phyloP scores from a whole-genome alignment of 2,797 vertebrate species.

The Chelmon rostratus region DNA sequence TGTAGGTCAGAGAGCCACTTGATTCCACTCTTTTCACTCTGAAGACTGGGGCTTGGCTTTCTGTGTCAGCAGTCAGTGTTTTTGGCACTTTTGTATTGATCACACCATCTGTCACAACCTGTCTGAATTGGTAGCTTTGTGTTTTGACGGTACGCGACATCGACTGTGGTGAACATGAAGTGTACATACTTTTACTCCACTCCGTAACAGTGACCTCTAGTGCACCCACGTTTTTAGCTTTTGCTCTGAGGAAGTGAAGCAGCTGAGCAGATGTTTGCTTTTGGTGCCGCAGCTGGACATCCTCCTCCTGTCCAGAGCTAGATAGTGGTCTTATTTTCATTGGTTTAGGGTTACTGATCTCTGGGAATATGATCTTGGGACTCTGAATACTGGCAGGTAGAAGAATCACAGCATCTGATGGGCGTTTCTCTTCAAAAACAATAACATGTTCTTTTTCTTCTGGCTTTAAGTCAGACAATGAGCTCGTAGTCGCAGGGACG shows the following conservation, averaged over 20 bases:
- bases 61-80: constrained; percentile 25
- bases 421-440: constrained; percentile 44
- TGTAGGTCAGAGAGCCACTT: constrained; percentile 68
- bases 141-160: constrained; percentile 30
- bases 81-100: background rate
- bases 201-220: constrained; percentile 47
- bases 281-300: constrained; percentile 75
- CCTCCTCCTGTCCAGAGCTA: constrained; percentile 46
- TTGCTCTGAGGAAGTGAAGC: constrained; percentile 76
- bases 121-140: constrained; percentile 35
- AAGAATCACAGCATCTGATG: constrained; percentile 22
- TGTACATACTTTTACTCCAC: constrained; percentile 7
- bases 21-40: constrained; percentile 68
- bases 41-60: constrained; percentile 69
- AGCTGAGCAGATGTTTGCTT: constrained; percentile 85
- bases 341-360: constrained; percentile 37
- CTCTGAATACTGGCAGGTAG: constrained; percentile 36
- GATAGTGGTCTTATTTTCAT: constrained; percentile 32
- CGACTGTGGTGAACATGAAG: constrained; percentile 1
- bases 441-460: constrained; percentile 40
- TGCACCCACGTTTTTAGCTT: constrained; percentile 53
- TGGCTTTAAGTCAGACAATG: constrained; percentile 14
- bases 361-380: constrained; percentile 27
- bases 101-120: constrained; percentile 16
- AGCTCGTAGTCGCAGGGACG: constrained; percentile 7